Evolutionary conservation across 2,113 vertebrate genomes (phyloP).

Genomic region (Opisthocomus hoazin): DNA sequence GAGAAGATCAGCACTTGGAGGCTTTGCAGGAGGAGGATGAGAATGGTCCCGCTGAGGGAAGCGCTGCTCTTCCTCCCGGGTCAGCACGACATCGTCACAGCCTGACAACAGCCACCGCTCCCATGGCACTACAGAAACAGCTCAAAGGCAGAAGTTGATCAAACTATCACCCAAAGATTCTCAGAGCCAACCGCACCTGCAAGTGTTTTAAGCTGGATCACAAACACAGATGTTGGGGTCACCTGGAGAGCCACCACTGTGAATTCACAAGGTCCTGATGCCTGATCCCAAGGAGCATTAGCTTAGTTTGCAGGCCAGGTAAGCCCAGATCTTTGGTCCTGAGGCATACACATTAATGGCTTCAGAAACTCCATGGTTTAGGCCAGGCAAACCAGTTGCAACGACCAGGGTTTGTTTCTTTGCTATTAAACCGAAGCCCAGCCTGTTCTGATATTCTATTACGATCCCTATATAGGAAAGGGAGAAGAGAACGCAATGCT

Average conservation of each 20-base stretch:
- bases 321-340: background rate
- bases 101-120: background rate
- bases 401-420: background rate
- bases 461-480: no score
- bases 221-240: background rate
- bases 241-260: background rate
- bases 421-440: background rate
- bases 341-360: background rate
- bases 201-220: background rate
- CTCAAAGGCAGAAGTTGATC: background rate
- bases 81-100: accelerated
- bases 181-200: background rate
- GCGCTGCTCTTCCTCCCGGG: background rate
- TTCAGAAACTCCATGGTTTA: background rate
- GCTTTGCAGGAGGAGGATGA: background rate
- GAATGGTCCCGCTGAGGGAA: background rate
- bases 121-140: accelerated
- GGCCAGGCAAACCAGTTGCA: background rate
- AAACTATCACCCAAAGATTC: background rate
- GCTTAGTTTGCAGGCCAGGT: background rate
- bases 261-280: background rate
- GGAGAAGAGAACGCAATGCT: background rate
- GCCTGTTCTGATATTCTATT: background rate
- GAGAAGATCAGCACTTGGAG: background rate
- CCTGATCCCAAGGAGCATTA: background rate